phyloP scores from a whole-genome alignment of 1,140 invertebrate species.

The Orius insidiosus region DNA sequence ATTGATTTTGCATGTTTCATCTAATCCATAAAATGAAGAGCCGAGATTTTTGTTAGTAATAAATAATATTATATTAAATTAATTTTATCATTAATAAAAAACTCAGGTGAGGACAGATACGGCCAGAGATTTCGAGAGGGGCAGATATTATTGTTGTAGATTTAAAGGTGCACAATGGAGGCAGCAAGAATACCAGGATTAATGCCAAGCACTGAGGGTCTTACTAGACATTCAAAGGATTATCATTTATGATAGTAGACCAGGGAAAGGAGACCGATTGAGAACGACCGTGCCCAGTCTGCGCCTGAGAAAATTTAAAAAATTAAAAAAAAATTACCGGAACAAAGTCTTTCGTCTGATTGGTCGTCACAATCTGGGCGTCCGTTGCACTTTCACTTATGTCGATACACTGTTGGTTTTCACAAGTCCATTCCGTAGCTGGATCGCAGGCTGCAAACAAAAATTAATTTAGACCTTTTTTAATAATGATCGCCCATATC shows the following conservation, averaged over 20 bases:
- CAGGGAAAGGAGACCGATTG: too few species aligned
- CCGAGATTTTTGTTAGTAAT: slow-evolving; percentile 17
- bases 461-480: not conserved
- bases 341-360: slow-evolving; percentile 25
- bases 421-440: not conserved
- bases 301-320: too few species aligned
- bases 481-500: not conserved
- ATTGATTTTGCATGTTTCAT: slow-evolving; percentile 29
- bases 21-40: slow-evolving; percentile 18
- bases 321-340: too few species aligned
- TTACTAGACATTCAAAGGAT: too few species aligned
- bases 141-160: too few species aligned
- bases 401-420: slow-evolving; percentile 38
- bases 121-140: too few species aligned
- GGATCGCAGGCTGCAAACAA: not conserved
- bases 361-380: slow-evolving; percentile 33
- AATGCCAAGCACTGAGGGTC: too few species aligned
- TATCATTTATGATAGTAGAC: too few species aligned
- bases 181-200: too few species aligned
- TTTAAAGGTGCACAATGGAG: too few species aligned
- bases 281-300: too few species aligned
- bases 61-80: slow-evolving; percentile 7
- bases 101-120: too few species aligned
- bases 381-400: slow-evolving; percentile 32
- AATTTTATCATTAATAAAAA: not conserved